These are phyloP conservation scores for Phytoseiulus persimilis DNA, from an alignment of 2,888 invertebrate genomes.

Conservation along the genomic window DNA sequence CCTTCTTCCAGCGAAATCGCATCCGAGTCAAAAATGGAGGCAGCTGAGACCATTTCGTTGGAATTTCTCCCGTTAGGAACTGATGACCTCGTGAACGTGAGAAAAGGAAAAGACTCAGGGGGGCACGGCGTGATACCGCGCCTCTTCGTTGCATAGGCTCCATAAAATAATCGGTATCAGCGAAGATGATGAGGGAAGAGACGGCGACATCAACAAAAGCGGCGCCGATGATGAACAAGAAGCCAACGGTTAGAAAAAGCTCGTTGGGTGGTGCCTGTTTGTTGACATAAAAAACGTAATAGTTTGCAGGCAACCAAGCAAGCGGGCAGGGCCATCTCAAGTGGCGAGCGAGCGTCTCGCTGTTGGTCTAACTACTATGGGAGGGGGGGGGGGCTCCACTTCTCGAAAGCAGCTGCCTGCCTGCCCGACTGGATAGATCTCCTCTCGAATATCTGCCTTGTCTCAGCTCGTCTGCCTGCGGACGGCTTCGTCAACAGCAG, in stretches of 20 bases:
- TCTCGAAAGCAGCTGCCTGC: constrained; percentile 35
- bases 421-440: neutral
- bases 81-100: no score
- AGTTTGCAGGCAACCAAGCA: constrained; percentile 17
- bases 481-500: no score
- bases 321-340: neutral
- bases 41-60: no score
- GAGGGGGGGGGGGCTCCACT: constrained; percentile 34
- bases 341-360: constrained; percentile 25
- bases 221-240: neutral
- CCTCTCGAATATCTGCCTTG: neutral
- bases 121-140: no score
- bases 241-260: constrained; percentile 12
- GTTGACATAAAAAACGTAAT: constrained; percentile 34
- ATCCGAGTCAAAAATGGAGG: no score
- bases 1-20: no score
- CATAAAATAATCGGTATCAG: no score
- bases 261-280: constrained; percentile 10
- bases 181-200: neutral
- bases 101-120: no score
- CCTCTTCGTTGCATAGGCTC: no score
- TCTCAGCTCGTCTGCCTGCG: neutral
- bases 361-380: constrained; percentile 21
- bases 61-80: no score
- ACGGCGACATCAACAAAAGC: constrained; percentile 38